These are phyloP conservation scores for Hemichromis elongatus DNA, from an alignment of 2,113 vertebrate genomes.

Conservation along the genomic window DNA sequence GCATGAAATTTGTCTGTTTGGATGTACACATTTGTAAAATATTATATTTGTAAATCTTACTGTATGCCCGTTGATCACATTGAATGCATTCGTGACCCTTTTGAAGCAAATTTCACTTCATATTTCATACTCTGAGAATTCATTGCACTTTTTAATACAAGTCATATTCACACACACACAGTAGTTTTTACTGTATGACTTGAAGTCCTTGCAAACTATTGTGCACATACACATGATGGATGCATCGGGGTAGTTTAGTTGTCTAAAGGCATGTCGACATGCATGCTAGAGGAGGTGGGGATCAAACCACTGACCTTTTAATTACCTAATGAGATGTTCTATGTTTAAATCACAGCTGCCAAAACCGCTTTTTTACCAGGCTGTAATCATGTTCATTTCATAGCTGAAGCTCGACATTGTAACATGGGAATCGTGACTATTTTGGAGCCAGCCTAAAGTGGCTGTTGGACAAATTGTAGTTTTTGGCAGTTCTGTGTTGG, in stretches of 20 bases:
- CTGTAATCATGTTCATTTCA: neutral
- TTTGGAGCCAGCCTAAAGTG: neutral
- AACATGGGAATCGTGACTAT: neutral
- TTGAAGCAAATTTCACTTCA: neutral
- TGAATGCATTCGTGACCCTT: neutral
- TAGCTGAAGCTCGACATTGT: neutral
- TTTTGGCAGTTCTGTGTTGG: rapidly evolving
- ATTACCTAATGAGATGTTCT: neutral
- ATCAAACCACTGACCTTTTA: neutral
- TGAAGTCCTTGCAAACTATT: neutral
- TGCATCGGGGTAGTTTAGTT: neutral
- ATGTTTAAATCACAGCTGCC: neutral
- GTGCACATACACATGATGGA: neutral
- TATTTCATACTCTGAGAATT: neutral
- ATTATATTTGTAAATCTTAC: neutral
- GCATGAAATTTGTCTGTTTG: neutral
- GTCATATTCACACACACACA: neutral
- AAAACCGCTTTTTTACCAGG: neutral
- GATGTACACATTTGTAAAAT: neutral
- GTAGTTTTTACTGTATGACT: neutral
- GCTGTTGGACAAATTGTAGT: neutral
- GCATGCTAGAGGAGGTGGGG: neutral
- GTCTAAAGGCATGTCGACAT: neutral
- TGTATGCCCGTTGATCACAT: neutral
- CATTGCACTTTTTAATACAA: neutral